phyloP scores from a whole-genome alignment of 2,888 invertebrate genomes.

The Rhagonycha fulva region DNA sequence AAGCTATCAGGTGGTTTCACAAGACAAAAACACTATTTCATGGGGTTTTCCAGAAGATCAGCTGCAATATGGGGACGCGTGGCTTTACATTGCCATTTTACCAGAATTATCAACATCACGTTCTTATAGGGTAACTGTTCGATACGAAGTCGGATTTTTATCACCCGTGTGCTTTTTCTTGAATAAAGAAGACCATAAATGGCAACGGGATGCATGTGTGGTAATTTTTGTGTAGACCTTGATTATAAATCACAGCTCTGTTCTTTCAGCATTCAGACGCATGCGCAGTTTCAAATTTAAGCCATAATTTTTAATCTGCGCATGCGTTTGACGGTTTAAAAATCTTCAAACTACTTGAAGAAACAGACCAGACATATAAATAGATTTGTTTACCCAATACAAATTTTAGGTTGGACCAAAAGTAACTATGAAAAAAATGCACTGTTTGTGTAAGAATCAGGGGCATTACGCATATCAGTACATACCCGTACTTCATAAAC shows the following conservation, averaged over 20 bases:
- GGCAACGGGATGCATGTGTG: neutral
- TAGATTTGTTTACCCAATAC: neutral
- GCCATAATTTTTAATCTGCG: too few relatives aligned
- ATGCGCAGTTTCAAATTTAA: too few relatives aligned
- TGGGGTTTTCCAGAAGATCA: neutral
- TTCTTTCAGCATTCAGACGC: too few relatives aligned
- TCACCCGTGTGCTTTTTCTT: slow-evolving; percentile 5
- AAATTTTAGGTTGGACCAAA: slow-evolving; percentile 2
- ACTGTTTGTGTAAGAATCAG: slow-evolving; percentile 16
- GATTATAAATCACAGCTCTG: too few relatives aligned
- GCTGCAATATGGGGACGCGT: slow-evolving; percentile 7
- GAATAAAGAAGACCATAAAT: neutral
- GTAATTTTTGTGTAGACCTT: neutral
- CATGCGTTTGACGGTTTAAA: too few relatives aligned
- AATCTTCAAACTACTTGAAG: too few relatives aligned
- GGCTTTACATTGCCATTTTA: slow-evolving; percentile 18
- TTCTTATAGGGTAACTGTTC: neutral
- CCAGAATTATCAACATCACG: neutral
- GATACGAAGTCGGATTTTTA: slow-evolving; percentile 8
- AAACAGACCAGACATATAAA: too few relatives aligned
- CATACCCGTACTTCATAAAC: slow-evolving; percentile 5
- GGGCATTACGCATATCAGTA: slow-evolving; percentile 8
- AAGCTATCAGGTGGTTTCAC: neutral
- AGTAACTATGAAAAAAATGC: neutral
- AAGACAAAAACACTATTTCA: neutral